Conservation (phyloP, 2,888 invertebrate species). For the Plebejus melissa region DNA sequence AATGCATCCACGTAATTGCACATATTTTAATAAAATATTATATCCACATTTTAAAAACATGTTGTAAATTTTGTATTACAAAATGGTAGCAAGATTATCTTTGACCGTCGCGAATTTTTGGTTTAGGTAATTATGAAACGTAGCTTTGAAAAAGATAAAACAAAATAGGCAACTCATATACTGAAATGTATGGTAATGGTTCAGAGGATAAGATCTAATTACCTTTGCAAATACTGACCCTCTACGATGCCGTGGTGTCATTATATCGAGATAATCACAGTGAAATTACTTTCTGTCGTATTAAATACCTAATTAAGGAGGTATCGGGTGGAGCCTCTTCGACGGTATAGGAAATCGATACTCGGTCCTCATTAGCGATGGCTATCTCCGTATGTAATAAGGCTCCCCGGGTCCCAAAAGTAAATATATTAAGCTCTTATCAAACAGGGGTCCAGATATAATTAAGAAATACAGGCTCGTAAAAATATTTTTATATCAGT, state of each 20-base stretch:
- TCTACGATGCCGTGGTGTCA: constrained; percentile 42
- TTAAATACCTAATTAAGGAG: constrained; percentile 66
- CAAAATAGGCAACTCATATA: neutral
- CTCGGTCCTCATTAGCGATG: constrained; percentile 31
- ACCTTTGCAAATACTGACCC: constrained; percentile 42
- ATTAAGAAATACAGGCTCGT: neutral
- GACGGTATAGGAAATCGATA: constrained; percentile 61
- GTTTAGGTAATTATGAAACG: neutral
- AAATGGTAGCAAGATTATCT: neutral
- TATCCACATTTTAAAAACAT: constrained; percentile 16
- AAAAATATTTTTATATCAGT: neutral
- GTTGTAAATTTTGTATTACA: constrained; percentile 1
- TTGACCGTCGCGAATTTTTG: neutral
- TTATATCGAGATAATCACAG: constrained; percentile 49
- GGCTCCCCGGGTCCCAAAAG: constrained; percentile 1
- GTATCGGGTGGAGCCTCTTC: constrained; percentile 48
- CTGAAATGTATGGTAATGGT: neutral
- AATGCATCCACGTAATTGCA: constrained; percentile 13
- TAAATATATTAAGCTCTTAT: constrained; percentile 1
- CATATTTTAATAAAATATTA: neutral
- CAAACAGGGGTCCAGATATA: neutral
- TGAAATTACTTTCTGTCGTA: constrained; percentile 66
- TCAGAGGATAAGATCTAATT: constrained; percentile 9
- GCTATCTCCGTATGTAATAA: constrained; percentile 17
- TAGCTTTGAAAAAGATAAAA: neutral